A percentile compares a stretch with the other conserved stretches of the same genome.
Evolutionary conservation across 2,888 invertebrate genomes (phyloP).

Genomic region (Netelia inedita): DNA sequence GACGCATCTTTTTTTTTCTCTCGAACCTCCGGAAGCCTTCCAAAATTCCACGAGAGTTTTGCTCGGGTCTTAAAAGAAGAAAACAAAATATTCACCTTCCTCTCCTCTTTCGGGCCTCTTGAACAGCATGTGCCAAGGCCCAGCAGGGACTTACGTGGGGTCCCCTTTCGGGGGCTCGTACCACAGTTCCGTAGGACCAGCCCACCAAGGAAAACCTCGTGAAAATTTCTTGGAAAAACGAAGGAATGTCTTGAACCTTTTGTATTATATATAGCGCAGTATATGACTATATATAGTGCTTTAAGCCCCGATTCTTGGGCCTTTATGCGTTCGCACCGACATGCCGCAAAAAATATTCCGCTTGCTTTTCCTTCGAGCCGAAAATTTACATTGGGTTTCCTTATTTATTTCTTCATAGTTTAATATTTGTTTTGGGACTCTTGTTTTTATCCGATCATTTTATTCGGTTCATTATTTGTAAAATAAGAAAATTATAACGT

Average conservation of each 20-base stretch:
- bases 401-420: background rate
- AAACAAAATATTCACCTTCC: constrained; percentile 35
- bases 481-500: no score
- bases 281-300: constrained; percentile 20
- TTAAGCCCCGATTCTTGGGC: constrained; percentile 26
- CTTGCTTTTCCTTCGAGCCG: constrained; percentile 10
- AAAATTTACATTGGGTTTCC: background rate
- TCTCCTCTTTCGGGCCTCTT: constrained; percentile 17
- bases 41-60: constrained; percentile 41
- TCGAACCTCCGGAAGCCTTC: constrained; percentile 53
- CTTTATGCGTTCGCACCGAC: constrained; percentile 46
- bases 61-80: constrained; percentile 6
- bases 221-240: constrained; percentile 62
- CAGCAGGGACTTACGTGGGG: constrained; percentile 45
- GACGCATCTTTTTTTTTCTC: constrained; percentile 56
- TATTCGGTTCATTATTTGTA: no score
- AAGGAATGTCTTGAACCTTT: constrained; percentile 37
- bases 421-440: background rate
- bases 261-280: constrained; percentile 12
- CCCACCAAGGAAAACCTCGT: constrained; percentile 35
- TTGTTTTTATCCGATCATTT: no score
- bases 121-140: constrained; percentile 44
- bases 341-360: constrained; percentile 55
- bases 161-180: constrained; percentile 37
- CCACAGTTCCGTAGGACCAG: background rate